Conservation (phyloP, 2,113 vertebrate genomes). For the Callocephalon fimbriatum region DNA sequence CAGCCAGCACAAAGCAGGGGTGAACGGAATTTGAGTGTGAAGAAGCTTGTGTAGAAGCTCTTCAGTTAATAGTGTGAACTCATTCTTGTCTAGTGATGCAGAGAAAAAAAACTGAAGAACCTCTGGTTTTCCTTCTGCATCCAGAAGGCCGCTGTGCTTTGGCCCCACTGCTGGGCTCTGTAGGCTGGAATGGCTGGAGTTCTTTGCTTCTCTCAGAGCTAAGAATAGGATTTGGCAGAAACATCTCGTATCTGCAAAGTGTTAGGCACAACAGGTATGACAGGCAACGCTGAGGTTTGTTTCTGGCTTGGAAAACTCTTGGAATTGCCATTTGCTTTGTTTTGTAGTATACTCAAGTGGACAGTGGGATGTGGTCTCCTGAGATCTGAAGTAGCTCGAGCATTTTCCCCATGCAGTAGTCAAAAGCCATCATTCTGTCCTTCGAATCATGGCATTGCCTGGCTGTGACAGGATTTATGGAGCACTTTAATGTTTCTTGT, state of each 20-base stretch:
- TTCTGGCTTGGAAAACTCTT: neutral
- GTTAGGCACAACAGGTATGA: neutral
- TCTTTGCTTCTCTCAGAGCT: neutral
- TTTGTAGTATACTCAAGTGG: neutral
- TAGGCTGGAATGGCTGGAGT: neutral
- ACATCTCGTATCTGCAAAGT: neutral
- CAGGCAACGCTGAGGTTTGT: neutral
- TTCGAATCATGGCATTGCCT: neutral
- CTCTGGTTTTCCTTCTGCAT: neutral
- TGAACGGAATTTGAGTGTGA: neutral
- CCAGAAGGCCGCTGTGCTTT: neutral
- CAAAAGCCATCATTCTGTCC: neutral
- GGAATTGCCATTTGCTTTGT: rapidly evolving
- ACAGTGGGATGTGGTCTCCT: neutral
- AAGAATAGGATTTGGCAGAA: neutral
- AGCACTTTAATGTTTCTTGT: neutral
- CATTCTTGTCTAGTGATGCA: neutral
- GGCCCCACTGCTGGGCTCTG: neutral
- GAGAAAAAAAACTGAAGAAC: neutral
- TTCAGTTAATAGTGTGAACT: neutral
- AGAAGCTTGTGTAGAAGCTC: neutral
- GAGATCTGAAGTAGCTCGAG: neutral
- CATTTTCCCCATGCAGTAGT: rapidly evolving
- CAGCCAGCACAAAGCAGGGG: neutral
- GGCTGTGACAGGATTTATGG: neutral